A percentile compares a stretch with the other conserved stretches of the same genome.
Evolutionary conservation across 2,888 invertebrate genomes (phyloP).

Genomic region (Xylocampa areola): DNA sequence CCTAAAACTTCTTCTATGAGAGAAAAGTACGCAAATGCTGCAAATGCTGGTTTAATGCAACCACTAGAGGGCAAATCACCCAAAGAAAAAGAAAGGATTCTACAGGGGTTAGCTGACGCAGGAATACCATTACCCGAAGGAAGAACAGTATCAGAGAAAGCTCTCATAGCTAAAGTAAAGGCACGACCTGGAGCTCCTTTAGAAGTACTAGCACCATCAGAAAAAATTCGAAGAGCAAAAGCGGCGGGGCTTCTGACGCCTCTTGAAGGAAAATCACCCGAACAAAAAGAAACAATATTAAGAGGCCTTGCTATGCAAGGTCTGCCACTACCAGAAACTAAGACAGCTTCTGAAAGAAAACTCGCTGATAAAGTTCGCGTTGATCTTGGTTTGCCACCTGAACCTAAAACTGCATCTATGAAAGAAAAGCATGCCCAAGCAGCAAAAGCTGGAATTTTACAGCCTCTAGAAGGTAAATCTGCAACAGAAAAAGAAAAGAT

Average conservation of each 20-base stretch:
- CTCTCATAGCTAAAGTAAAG: constrained; percentile 7
- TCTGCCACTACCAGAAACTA: constrained; percentile 58
- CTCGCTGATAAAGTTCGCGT: constrained; percentile 20
- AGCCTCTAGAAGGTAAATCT: constrained; percentile 32
- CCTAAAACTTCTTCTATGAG: constrained; percentile 52
- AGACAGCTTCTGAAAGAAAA: constrained; percentile 56
- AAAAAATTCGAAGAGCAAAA: constrained; percentile 22
- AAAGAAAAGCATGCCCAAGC: constrained; percentile 17
- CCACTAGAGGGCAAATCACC: constrained; percentile 17
- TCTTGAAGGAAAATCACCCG: constrained; percentile 56
- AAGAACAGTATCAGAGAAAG: constrained; percentile 18
- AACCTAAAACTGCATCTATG: constrained; percentile 26
- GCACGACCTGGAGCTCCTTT: neutral
- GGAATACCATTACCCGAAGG: constrained; percentile 24
- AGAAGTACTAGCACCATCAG: constrained; percentile 4
- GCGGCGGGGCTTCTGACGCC: constrained; percentile 56
- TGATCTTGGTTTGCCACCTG: constrained; percentile 29
- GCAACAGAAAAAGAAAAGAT: constrained; percentile 29
- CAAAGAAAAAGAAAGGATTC: constrained; percentile 18
- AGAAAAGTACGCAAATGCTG: constrained; percentile 39
- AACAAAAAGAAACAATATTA: constrained; percentile 55
- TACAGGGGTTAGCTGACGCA: constrained; percentile 26
- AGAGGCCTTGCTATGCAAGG: constrained; percentile 51
- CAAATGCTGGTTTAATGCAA: constrained; percentile 4
- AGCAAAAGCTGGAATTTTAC: constrained; percentile 11